A percentile compares a stretch with the other conserved stretches of the same genome.
Conservation (phyloP, 2,888 invertebrate genomes). For the Epicampocera succincta region DNA sequence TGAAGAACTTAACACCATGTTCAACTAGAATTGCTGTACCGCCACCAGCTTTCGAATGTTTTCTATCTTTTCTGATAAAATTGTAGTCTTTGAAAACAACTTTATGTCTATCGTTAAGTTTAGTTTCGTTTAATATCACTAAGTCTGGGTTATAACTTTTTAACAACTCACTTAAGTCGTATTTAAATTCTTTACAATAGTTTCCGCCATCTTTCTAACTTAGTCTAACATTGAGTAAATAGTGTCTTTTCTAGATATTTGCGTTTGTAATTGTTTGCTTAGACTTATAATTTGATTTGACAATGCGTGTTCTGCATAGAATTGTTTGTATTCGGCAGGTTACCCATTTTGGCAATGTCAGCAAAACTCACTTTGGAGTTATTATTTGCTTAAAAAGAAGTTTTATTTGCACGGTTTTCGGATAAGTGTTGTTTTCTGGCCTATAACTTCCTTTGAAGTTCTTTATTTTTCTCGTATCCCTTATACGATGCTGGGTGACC, state of each 20-base stretch:
- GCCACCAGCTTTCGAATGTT: not conserved
- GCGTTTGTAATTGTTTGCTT: not conserved
- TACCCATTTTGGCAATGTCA: too few species aligned
- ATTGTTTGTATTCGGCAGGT: too few species aligned
- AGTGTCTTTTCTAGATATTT: slow-evolving; percentile 4
- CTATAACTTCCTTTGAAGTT: too few species aligned
- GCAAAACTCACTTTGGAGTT: too few species aligned
- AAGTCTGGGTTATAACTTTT: not conserved
- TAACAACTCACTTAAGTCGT: not conserved
- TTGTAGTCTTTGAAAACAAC: not conserved
- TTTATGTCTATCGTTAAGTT: not conserved
- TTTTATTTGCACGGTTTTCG: too few species aligned
- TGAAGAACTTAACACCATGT: not conserved
- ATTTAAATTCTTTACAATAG: not conserved
- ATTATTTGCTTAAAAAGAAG: too few species aligned
- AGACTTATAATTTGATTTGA: not conserved
- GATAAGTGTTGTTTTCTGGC: too few species aligned
- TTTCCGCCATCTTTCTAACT: not conserved
- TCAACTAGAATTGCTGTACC: not conserved
- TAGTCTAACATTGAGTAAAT: not conserved
- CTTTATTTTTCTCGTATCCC: too few species aligned
- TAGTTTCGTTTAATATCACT: not conserved
- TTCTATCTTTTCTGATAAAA: not conserved
- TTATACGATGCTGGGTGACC: too few species aligned
- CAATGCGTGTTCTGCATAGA: too few species aligned